These are phyloP conservation scores for Axea sp. DNA, from an alignment of 2,888 invertebrate genomes.

Conservation along the genomic window DNA sequence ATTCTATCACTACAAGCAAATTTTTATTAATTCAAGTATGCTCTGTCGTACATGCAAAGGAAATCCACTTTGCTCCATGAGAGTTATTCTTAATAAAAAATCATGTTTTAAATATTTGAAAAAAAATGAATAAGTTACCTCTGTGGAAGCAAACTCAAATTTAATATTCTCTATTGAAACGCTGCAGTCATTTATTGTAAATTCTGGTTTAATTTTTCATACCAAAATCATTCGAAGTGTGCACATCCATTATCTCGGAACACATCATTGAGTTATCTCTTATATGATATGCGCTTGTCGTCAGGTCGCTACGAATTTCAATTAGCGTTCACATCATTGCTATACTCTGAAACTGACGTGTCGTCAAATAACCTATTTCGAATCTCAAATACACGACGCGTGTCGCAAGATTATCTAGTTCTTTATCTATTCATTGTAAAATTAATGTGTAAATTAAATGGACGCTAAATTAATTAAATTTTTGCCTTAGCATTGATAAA, in stretches of 20 bases:
- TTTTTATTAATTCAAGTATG: no score
- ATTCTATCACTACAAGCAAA: no score
- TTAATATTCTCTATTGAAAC: no score
- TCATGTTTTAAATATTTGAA: no score
- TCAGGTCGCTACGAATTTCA: constrained; percentile 63
- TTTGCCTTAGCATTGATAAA: no score
- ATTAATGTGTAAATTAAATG: constrained; percentile 36
- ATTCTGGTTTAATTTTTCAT: constrained; percentile 28
- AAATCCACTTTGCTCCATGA: no score
- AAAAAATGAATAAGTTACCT: no score
- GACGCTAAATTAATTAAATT: constrained; percentile 18
- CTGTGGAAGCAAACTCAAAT: no score
- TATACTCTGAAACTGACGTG: constrained; percentile 56
- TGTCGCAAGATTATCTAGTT: constrained; percentile 42
- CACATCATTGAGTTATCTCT: constrained; percentile 55
- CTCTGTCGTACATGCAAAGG: no score
- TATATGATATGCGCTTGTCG: constrained; percentile 56
- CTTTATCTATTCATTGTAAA: constrained; percentile 23
- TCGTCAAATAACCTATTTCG: constrained; percentile 56
- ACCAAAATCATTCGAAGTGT: constrained; percentile 37
- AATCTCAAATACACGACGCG: constrained; percentile 39
- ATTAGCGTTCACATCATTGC: constrained; percentile 59
- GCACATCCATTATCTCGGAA: constrained; percentile 40
- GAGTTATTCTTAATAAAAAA: no score
- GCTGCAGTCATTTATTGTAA: constrained; percentile 2